These are phyloP conservation scores for Apodemia duryi DNA, from an alignment of 2,888 invertebrate genomes.

Conservation along the genomic window DNA sequence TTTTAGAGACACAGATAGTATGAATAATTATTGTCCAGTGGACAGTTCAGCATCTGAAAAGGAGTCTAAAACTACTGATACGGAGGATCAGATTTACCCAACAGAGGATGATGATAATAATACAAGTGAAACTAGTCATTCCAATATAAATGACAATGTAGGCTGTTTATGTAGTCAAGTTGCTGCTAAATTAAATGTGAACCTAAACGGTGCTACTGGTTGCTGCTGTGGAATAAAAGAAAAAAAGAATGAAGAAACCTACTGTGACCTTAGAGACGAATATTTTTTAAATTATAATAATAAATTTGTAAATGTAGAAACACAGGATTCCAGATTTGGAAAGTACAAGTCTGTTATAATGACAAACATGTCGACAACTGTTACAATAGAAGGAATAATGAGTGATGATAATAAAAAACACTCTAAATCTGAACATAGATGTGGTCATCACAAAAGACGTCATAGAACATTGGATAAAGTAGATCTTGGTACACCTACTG, in stretches of 20 bases:
- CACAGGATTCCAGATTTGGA: conserved; percentile 42
- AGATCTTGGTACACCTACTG: neutral
- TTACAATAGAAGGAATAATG: conserved; percentile 8
- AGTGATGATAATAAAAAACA: neutral
- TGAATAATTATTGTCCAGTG: conserved; percentile 45
- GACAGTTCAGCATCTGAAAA: conserved; percentile 34
- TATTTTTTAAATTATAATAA: conserved; percentile 36
- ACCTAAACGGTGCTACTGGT: conserved; percentile 34
- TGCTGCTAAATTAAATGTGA: conserved; percentile 43
- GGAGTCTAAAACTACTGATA: conserved; percentile 18
- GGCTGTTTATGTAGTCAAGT: conserved; percentile 49
- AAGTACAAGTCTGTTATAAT: conserved; percentile 34
- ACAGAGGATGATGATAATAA: conserved; percentile 31
- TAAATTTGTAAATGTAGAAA: conserved; percentile 43
- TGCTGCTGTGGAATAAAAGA: conserved; percentile 40
- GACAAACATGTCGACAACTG: conserved; percentile 30
- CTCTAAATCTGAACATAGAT: neutral
- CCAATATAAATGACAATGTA: conserved; percentile 24
- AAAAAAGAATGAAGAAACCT: conserved; percentile 41
- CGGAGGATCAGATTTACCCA: conserved; percentile 34
- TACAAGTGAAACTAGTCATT: conserved; percentile 22
- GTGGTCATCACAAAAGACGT: neutral
- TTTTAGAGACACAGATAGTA: conserved; percentile 45
- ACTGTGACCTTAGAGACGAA: conserved; percentile 43
- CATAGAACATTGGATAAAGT: neutral